Conservation (phyloP, 2,797 vertebrate genomes). For the Sebastes cheni region DNA sequence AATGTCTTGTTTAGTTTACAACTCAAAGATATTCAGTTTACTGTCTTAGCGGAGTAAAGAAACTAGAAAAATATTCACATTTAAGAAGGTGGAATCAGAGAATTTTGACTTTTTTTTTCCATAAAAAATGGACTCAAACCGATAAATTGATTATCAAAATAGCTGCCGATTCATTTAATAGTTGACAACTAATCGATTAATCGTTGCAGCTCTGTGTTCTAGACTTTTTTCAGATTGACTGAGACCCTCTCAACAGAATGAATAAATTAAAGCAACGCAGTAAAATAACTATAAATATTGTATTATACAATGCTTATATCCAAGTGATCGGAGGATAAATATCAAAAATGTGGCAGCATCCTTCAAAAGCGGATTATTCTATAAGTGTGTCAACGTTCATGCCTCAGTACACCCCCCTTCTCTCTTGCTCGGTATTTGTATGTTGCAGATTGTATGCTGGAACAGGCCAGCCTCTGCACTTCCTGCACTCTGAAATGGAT, state of each 20-base stretch:
- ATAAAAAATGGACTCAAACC: too few species aligned
- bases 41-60: fast-evolving
- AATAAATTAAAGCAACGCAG: neutral
- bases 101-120: too few species aligned
- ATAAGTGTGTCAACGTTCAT: slow-evolving; percentile 64
- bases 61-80: too few species aligned
- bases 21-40: too few species aligned
- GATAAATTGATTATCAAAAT: too few species aligned
- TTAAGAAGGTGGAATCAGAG: too few species aligned
- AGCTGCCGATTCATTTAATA: too few species aligned
- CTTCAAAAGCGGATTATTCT: slow-evolving; percentile 36
- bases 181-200: too few species aligned
- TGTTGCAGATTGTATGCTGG: slow-evolving; percentile 42
- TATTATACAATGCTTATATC: neutral
- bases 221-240: neutral
- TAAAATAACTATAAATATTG: neutral
- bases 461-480: slow-evolving; percentile 64
- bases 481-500: slow-evolving; percentile 77
- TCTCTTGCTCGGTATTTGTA: slow-evolving; percentile 49
- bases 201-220: neutral
- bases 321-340: slow-evolving; percentile 1
- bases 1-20: too few species aligned
- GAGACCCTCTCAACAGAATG: neutral
- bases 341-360: slow-evolving; percentile 4
- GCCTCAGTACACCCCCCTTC: slow-evolving; percentile 47